Base-by-base conservation (phyloP, 1,140 invertebrate species). In the Lithobius niger region DNA sequence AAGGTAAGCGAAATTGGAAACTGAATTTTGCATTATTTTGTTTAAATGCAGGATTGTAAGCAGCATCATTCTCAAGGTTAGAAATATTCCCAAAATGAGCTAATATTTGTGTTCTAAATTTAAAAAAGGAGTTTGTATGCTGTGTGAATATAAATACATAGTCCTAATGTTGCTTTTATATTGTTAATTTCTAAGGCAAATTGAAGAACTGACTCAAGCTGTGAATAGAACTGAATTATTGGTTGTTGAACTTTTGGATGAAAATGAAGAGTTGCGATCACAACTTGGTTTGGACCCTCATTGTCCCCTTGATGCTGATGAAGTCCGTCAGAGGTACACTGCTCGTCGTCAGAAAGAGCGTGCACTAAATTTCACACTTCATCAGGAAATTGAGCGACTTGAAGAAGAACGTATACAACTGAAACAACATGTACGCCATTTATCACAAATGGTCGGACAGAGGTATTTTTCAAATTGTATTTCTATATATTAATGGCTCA, bases 171-270 rank as follows among this genome's bases (percentile, higher is more conserved):
- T 36, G 6, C n/a, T 36, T 6, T 6, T 36, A 10, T 36, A 36
- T 36, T 36, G 6, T 36, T n/a, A 36, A 10, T 45, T 52, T 27
- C 4, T 18, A 57, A 70, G 71, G 57, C 77, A 83, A 66, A 77
- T 84, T 31, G 72, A 79, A 59, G 75, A 79, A 57, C 64, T 84
- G 31, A 75, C 81, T 10, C 73, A 79, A 60, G 71, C 78, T 44
- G 68, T 78, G 27, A 85, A 86, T 68, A 75, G 77, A 63, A 63
- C 81, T 3, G 80, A 83, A 60, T 67, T 77, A 54, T 67, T 75
- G 58, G 74, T 77, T 48, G 79, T 80, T 57, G 70, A 77, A 31
- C 65, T 81, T 2, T 70, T 76, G 61, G 79, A 80, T 60, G 79
- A 81, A 61, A 82, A 81, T 61, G 72, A 70, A 53, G 68, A 71